Base-by-base conservation (phyloP, 2,888 invertebrate species). In the Hoplodrina blanda region DNA sequence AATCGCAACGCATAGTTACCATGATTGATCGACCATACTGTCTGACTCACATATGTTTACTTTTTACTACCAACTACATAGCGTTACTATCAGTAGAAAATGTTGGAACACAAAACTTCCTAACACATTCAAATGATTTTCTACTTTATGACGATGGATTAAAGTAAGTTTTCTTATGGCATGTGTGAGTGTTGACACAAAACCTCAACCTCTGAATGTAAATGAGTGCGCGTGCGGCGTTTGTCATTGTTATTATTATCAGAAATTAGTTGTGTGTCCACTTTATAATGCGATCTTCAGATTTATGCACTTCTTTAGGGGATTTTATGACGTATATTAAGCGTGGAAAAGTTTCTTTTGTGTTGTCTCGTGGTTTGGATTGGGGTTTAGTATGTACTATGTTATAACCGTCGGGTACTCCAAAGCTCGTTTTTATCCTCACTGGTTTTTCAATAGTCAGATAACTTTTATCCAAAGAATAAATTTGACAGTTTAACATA, bases 21-120 rank as follows among this genome's bases (percentile, higher is more conserved):
- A 56, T 55, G 77, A 81, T 60, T 63, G 66, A 72, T 65, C 57
- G 62, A 57, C 37, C 62, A 44, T 50, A 53, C 11, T 50, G 15
- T 46, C 19, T 76, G 73, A 78, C 56, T 73, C 78, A 85, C 53
- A 50, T 55, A 46, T 85, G 80, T 79, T 86, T 79, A 83, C 69
- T 46, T 67, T 72, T 68, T 70, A 76, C 60, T 71, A 76, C 75
- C 57, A 74, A 71, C 65, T 25, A 79, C 19, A 61, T 50, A 55
- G 59, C 65, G 15, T n/a, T 63, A 75, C 80, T 77, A 83, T 82
- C 73, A 57, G 85, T 25, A 25, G 2, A 25, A 25, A n/a, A n/a
- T n/a, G 25, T 93, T 81, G 93, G 84, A 93, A 93, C 93, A 89
- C 92, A 89, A 92, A 88, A 93, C 93, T 86, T 77, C 69, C n/a